Evolutionary conservation across 2,888 invertebrate species (phyloP).

Genomic region (Oxyteleia sp.): DNA sequence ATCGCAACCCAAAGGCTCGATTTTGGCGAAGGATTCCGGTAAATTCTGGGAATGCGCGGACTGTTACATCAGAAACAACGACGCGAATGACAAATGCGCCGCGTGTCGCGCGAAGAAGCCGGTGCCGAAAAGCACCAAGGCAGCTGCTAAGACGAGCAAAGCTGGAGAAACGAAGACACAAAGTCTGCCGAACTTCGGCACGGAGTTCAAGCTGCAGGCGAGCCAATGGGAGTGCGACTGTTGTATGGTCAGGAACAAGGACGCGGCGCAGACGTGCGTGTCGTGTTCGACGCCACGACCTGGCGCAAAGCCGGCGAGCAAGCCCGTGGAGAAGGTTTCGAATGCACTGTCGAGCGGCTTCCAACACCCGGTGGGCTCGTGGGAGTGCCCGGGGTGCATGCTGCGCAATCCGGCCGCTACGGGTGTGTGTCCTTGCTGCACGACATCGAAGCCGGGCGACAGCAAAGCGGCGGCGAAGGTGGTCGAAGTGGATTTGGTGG

Average conservation of each 20-base stretch:
- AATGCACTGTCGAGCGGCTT: too few relatives aligned
- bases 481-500: too few relatives aligned
- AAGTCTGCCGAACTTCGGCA: slow-evolving; percentile 76
- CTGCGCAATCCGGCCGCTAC: slow-evolving; percentile 89
- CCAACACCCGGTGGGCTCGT: slow-evolving; percentile 88
- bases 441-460: too few relatives aligned
- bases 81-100: slow-evolving; percentile 33
- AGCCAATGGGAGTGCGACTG: slow-evolving; percentile 89
- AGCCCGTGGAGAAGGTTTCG: too few relatives aligned
- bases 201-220: slow-evolving; percentile 68
- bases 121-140: too few relatives aligned
- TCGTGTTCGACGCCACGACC: slow-evolving; percentile 65
- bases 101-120: slow-evolving; percentile 82
- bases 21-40: background rate
- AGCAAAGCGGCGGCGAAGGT: too few relatives aligned
- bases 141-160: too few relatives aligned
- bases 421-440: slow-evolving; percentile 89
- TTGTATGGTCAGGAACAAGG: slow-evolving; percentile 89
- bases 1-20: too few relatives aligned
- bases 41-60: slow-evolving; percentile 57
- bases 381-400: slow-evolving; percentile 91
- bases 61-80: slow-evolving; percentile 56
- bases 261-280: slow-evolving; percentile 87
- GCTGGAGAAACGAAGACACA: slow-evolving; percentile 46
- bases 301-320: too few relatives aligned